Evolutionary conservation across 2,113 vertebrate species (phyloP).

Genomic region (Syngnathoides biaculeatus): DNA sequence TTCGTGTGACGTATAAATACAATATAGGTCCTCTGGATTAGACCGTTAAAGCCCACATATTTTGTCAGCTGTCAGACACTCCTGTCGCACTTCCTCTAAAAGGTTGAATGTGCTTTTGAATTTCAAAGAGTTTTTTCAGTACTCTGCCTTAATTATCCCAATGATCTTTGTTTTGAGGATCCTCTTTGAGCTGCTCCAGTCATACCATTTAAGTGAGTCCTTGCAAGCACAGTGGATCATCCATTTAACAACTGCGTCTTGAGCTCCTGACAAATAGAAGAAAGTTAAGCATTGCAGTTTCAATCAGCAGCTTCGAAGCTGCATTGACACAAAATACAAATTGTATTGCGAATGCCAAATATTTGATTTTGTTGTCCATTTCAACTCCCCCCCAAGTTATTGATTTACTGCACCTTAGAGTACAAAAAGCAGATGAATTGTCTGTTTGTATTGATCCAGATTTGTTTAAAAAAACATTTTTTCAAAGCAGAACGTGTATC

Average conservation of each 20-base stretch:
- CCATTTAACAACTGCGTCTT: constrained; percentile 3
- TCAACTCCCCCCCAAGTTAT: neutral
- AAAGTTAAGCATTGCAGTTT: neutral
- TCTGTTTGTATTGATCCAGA: neutral
- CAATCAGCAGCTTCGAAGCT: neutral
- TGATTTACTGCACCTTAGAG: neutral
- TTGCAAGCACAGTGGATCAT: constrained; percentile 7
- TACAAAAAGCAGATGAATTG: neutral
- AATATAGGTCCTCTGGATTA: no score
- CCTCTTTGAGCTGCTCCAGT: constrained; percentile 19
- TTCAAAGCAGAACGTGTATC: neutral
- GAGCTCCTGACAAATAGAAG: neutral
- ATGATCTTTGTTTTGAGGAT: constrained; percentile 12
- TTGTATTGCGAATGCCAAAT: no score
- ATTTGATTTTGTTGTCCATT: neutral
- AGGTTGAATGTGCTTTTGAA: constrained; percentile 24
- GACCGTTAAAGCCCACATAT: neutral
- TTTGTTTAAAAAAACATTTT: neutral
- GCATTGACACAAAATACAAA: neutral
- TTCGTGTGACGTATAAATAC: no score
- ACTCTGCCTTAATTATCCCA: constrained; percentile 23
- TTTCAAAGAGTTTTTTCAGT: constrained; percentile 3
- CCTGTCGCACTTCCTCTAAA: constrained; percentile 29
- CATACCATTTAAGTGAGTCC: neutral
- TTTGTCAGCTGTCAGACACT: neutral